Percentiles rank a stretch among this genome's conserved stretches.
phyloP scores from a whole-genome alignment of 1,140 invertebrate genomes.

The Oncopeltus fasciatus region DNA sequence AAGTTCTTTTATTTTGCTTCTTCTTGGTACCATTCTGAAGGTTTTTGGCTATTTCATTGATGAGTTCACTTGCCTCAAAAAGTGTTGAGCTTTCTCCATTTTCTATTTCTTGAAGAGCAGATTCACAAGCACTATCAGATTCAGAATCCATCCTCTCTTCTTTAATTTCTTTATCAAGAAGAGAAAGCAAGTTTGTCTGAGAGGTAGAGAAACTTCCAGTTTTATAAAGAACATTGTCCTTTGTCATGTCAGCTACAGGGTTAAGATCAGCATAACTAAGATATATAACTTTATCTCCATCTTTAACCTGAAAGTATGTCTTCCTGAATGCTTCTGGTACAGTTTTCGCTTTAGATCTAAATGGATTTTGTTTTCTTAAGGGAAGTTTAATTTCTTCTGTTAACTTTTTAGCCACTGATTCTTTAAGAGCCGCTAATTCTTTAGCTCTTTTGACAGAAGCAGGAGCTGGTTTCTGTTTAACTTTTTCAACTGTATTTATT shows the following conservation, averaged over 20 bases:
- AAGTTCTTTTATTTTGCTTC: neutral
- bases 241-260: neutral
- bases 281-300: neutral
- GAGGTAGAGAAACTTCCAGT: neutral
- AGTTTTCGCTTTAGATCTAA: neutral
- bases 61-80: neutral
- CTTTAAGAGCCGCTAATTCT: neutral
- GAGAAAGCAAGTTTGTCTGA: neutral
- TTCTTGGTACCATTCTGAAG: too few relatives aligned
- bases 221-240: neutral
- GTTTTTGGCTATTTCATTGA: too few relatives aligned
- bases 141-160: neutral
- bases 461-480: neutral
- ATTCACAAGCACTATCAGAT: neutral
- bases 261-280: conserved; percentile 1
- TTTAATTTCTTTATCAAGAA: neutral
- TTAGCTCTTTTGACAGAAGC: neutral
- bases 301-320: neutral
- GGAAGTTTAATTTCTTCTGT: too few relatives aligned
- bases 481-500: neutral
- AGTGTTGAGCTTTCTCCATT: neutral
- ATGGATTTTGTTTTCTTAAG: too few relatives aligned
- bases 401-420: neutral
- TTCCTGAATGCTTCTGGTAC: neutral
- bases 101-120: neutral